Evolutionary conservation across 2,888 invertebrate species (phyloP), one percentile per base, ranked within the genome.

Genomic region (Drymonia ruficornis): DNA sequence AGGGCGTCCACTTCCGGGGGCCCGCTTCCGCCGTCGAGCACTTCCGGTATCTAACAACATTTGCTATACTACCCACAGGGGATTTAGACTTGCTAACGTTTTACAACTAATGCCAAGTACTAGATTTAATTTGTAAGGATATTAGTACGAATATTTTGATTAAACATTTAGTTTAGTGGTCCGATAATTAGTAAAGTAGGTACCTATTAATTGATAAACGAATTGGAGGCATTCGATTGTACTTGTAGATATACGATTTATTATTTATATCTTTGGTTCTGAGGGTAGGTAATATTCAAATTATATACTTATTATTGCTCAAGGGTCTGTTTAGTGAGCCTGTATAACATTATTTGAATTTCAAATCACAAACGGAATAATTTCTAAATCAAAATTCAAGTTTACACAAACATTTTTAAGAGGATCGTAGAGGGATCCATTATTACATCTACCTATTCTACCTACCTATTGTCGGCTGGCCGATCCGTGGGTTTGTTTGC

Each of bases 11-110:
- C 70, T 59, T 73, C 75, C 78, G 65, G 71, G 55, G 67, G 57
- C 61, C 65, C 61, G 69, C 65, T 68, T 77, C 78, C 76, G 66
- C 61, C 65, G 60, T 64, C 62, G 64, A 67, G 68, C 71, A 55
- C 70, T 73, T 78, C 78, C 78, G 72, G 52, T 58, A 51, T 55
- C 70, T 78, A 77, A 77, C 67, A 72, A 69, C 72, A 71, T 76
- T 74, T 72, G 67, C 75, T 61, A 59, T 67, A 63, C 72, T 23
- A 23, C 23, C 23, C 7, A 63, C 68, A 67, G 56, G 60, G 46
- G 60, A 65, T 64, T 66, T 53, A 61, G 67, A 67, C 58, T 46
- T 55, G 36, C 42, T 49, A 48, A 55, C 43, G 57, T 56, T 59
- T 64, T 44, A 43, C 31, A 31, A 11, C 11, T 2, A 11, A 31